Evolutionary conservation across 2,888 invertebrate species (phyloP).

Genomic region (Scaptomyza caliginosa): DNA sequence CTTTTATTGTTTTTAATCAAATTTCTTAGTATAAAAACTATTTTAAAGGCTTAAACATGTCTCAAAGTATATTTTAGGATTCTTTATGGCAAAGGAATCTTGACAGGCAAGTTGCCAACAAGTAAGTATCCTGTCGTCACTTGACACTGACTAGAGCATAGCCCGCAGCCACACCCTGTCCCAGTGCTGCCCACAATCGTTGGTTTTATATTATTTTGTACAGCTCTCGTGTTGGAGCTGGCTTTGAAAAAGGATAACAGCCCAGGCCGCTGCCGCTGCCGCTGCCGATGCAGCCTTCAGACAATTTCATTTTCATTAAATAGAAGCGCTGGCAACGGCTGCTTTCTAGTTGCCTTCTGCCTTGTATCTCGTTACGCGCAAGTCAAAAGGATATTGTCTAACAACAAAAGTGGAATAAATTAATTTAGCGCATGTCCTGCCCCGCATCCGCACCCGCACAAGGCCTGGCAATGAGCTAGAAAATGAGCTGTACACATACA

Average conservation of each 20-base stretch:
- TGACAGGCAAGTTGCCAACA: slow-evolving; percentile 20
- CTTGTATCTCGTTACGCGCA: slow-evolving; percentile 59
- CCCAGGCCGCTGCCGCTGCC: slow-evolving; percentile 38
- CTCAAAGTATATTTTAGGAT: slow-evolving; percentile 46
- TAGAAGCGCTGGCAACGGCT: slow-evolving; percentile 49
- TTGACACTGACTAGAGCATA: slow-evolving; percentile 53
- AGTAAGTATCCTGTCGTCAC: slow-evolving; percentile 62
- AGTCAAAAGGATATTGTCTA: slow-evolving; percentile 75
- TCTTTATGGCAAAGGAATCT: slow-evolving; percentile 19
- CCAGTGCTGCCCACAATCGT: slow-evolving; percentile 11
- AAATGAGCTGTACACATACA: slow-evolving; percentile 72
- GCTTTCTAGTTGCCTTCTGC: slow-evolving; percentile 25
- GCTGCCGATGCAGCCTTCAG: slow-evolving; percentile 57
- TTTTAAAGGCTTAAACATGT: neutral
- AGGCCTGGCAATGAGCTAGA: slow-evolving; percentile 76
- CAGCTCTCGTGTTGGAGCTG: slow-evolving; percentile 23
- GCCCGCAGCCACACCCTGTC: neutral
- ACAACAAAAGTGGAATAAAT: slow-evolving; percentile 80
- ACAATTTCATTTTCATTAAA: slow-evolving; percentile 81
- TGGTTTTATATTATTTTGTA: slow-evolving; percentile 70
- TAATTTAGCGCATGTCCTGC: slow-evolving; percentile 78
- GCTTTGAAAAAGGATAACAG: slow-evolving; percentile 74
- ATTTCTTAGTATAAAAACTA: neutral
- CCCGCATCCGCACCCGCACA: slow-evolving; percentile 8
- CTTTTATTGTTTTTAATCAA: neutral